Conservation (phyloP, 2,888 invertebrate species). For the Drosophila setosimentum region DNA sequence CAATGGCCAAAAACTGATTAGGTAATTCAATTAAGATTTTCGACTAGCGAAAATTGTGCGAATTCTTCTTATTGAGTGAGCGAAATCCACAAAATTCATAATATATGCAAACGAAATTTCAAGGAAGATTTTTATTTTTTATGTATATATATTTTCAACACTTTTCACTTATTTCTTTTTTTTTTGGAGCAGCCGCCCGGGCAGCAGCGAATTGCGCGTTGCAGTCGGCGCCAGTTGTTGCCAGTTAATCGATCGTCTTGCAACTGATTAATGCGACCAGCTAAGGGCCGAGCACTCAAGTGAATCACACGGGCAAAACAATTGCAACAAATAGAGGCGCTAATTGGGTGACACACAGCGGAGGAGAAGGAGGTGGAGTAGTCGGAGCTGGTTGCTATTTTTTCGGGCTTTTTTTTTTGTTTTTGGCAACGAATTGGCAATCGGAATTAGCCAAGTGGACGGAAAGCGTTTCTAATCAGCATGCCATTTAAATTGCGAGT, state of each 20-base stretch:
- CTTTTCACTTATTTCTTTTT: conserved; percentile 24
- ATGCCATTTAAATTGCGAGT: conserved; percentile 61
- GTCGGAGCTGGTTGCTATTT: background rate
- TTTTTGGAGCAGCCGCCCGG: conserved; percentile 4
- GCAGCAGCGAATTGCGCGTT: conserved; percentile 23
- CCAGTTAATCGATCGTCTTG: conserved; percentile 84
- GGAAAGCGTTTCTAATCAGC: conserved; percentile 54
- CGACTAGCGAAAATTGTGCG: conserved; percentile 23
- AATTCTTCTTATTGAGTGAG: conserved; percentile 22
- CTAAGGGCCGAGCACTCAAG: conserved; percentile 55
- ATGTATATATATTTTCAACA: conserved; percentile 12
- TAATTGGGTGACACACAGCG: conserved; percentile 54
- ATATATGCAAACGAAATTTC: background rate
- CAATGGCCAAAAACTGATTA: conserved; percentile 63
- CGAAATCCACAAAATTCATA: conserved; percentile 5
- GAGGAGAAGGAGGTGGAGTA: background rate
- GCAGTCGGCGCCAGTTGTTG: conserved; percentile 72
- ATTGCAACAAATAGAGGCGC: conserved; percentile 42
- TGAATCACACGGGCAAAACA: conserved; percentile 47
- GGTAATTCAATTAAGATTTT: conserved; percentile 75
- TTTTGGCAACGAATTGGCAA: conserved; percentile 49
- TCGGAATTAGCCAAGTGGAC: conserved; percentile 39
- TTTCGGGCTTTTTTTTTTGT: background rate
- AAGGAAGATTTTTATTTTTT: conserved; percentile 5
- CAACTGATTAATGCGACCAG: conserved; percentile 83